phyloP scores from a whole-genome alignment of 2,888 invertebrate genomes.

The Papilio gigon region DNA sequence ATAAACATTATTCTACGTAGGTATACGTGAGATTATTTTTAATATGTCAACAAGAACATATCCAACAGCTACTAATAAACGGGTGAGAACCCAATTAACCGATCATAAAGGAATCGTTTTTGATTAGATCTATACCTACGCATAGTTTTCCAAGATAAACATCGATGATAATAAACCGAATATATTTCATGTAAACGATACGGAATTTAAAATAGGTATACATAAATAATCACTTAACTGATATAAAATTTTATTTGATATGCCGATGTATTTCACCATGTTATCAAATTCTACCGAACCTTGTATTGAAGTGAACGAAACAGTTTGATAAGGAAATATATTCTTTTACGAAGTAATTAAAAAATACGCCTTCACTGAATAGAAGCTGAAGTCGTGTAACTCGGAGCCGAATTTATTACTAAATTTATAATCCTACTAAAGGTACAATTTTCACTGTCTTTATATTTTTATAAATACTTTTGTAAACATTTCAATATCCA shows the following conservation, averaged over 20 bases:
- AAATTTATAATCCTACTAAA: no score
- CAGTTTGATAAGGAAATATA: neutral
- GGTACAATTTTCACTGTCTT: no score
- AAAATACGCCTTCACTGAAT: neutral
- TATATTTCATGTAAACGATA: constrained; percentile 31
- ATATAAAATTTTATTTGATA: constrained; percentile 40
- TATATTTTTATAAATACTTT: no score
- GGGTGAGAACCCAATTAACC: constrained; percentile 13
- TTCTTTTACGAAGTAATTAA: neutral
- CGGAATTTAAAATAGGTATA: constrained; percentile 38
- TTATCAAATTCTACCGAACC: constrained; percentile 8
- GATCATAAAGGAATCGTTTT: constrained; percentile 27
- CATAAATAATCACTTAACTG: constrained; percentile 38
- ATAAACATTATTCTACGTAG: neutral
- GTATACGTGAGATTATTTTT: constrained; percentile 13
- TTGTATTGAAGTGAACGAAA: neutral
- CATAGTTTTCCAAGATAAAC: constrained; percentile 30
- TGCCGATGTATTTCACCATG: constrained; percentile 38
- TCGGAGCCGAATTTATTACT: no score
- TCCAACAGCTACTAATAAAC: constrained; percentile 26
- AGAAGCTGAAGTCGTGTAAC: no score
- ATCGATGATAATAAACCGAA: constrained; percentile 32
- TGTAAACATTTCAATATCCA: no score
- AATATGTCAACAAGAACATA: neutral
- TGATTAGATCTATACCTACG: constrained; percentile 27